phyloP scores from a whole-genome alignment of 2,888 invertebrate species.

The Xestobium rufovillosum region DNA sequence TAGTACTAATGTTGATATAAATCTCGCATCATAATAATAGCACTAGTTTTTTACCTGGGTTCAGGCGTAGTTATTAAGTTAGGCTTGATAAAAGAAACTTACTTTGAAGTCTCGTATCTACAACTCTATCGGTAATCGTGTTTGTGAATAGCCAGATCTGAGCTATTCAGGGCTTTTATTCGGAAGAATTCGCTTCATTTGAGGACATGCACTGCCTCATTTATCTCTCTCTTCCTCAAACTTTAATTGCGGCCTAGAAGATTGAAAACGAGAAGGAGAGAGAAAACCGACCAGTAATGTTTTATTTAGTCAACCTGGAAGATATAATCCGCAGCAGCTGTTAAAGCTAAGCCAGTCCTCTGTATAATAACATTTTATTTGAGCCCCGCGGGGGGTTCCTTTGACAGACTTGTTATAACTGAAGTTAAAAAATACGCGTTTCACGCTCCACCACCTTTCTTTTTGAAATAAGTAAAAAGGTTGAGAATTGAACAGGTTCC shows the following conservation, averaged over 20 bases:
- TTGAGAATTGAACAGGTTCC: slow-evolving; percentile 31
- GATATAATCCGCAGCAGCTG: slow-evolving; percentile 35
- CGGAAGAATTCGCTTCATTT: slow-evolving; percentile 17
- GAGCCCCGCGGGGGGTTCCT: slow-evolving; percentile 32
- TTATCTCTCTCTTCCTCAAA: slow-evolving; percentile 11
- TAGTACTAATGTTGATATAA: no score
- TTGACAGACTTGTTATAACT: slow-evolving; percentile 35
- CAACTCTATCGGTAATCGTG: slow-evolving; percentile 25
- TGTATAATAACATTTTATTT: slow-evolving; percentile 38
- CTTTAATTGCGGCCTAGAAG: neutral
- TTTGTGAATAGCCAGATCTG: slow-evolving; percentile 21
- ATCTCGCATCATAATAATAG: no score
- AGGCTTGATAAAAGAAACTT: no score
- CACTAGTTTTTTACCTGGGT: no score
- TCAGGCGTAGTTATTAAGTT: no score
- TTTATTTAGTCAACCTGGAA: slow-evolving; percentile 28
- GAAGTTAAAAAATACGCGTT: slow-evolving; percentile 35
- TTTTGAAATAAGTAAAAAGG: slow-evolving; percentile 30
- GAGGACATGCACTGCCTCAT: slow-evolving; percentile 16
- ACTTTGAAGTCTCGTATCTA: no score
- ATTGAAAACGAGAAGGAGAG: slow-evolving; percentile 16
- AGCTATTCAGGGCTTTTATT: slow-evolving; percentile 18
- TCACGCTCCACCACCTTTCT: slow-evolving; percentile 36
- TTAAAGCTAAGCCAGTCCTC: slow-evolving; percentile 35
- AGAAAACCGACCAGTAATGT: slow-evolving; percentile 16